Base-by-base conservation (phyloP, 2,797 vertebrate genomes). In the Arrhamphus sclerolepis region DNA sequence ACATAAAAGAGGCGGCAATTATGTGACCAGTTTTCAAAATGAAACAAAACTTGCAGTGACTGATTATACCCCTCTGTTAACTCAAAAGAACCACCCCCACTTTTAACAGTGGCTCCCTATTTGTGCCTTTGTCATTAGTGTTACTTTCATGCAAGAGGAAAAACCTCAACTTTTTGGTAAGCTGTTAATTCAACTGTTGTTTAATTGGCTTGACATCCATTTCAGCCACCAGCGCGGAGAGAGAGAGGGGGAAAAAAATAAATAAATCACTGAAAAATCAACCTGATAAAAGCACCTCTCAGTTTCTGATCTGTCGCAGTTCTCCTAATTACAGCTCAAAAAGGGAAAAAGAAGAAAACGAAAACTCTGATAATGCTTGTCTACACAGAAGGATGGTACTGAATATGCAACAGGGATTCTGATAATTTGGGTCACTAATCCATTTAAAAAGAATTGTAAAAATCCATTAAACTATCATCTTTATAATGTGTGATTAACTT, bases 1-100 rank as follows among this genome's bases (percentile, higher is more conserved):
- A 34, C 26, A 20, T 51, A 17, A 63, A 63, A 46, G 10, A 14
- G 14, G 21, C 44, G 24, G n/a, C 34, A 65, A 65, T 66, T 68
- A 62, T 24, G 55, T 58, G 47, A 18, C 19, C 34, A 21, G 26
- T 62, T 58, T 62, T 63, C 19, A 56, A 68, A 72, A 65, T 59
- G 58, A 38, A 14, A 42, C 24, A 18, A 69, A 29, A 38, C 66
- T 69, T 62, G 38, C 9, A 56, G 42, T 61, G 44, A 57, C 19
- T 70, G 43, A 57, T 63, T 56, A 60, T 66, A 55, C 48, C 56
- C 38, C 17, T 52, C 10, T 20, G 49, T 48, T 50, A 40, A 24
- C 34, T 38, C 6, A 38, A 5, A 13, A 44, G 6, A 73, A 42
- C 16, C 40, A 46, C 29, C 58, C 46, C 46, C 13, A 17, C 26